These are phyloP conservation scores for Neoscelio sp. DNA, from an alignment of 2,888 invertebrate genomes.

Conservation along the genomic window DNA sequence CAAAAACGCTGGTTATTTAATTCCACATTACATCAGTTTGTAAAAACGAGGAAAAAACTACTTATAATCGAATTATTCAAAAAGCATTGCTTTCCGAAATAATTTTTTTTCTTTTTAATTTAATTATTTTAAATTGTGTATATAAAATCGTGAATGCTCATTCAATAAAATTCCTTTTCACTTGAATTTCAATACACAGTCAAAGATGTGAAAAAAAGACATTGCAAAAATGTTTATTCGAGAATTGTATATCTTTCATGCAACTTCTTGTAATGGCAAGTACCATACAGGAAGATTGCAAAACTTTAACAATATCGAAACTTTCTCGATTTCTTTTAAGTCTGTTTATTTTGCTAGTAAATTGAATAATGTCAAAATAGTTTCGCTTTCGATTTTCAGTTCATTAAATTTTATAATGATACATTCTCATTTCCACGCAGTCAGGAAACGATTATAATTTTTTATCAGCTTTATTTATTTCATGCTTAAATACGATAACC, in stretches of 20 bases:
- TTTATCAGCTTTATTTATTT: no score
- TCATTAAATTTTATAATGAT: slow-evolving; percentile 1
- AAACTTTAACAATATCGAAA: slow-evolving; percentile 37
- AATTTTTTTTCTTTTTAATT: no score
- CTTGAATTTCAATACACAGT: no score
- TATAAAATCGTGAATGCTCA: no score
- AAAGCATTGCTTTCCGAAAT: no score
- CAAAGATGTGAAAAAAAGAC: background rate
- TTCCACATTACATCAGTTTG: no score
- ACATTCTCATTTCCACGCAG: background rate
- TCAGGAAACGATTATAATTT: no score
- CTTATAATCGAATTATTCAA: no score
- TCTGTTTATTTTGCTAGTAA: slow-evolving; percentile 22
- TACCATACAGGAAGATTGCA: slow-evolving; percentile 20
- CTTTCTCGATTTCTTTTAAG: slow-evolving; percentile 18
- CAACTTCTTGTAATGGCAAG: slow-evolving; percentile 12
- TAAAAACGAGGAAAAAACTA: no score
- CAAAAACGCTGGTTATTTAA: background rate
- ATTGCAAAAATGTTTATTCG: background rate
- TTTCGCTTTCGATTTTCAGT: background rate
- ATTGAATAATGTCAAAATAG: slow-evolving; percentile 3
- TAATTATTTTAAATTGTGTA: no score
- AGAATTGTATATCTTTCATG: slow-evolving; percentile 15
- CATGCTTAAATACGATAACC: no score
- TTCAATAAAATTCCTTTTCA: no score